Conservation (phyloP, 2,888 invertebrate species). For the Spisula subtruncata region DNA sequence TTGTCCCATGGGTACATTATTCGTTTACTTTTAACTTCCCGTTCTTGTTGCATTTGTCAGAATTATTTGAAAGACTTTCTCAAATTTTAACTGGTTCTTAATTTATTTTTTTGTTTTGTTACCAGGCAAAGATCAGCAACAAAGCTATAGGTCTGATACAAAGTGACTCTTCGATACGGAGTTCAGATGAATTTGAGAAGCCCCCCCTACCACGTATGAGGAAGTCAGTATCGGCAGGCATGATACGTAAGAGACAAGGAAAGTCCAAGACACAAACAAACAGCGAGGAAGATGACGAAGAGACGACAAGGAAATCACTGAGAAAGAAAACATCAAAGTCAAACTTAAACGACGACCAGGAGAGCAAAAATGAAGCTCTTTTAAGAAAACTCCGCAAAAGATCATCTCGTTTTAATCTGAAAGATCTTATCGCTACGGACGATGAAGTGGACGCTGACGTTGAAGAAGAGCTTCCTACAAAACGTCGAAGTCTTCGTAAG, state of each 20-base stretch:
- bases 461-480: slow-evolving; percentile 1
- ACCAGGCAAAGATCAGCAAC: not conserved
- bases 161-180: slow-evolving; percentile 54
- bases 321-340: slow-evolving; percentile 53
- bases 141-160: slow-evolving; percentile 14
- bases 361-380: slow-evolving; percentile 33
- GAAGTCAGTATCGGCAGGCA: slow-evolving; percentile 56
- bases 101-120: not conserved
- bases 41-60: too few relatives aligned
- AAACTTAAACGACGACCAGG: slow-evolving; percentile 39
- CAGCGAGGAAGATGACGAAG: slow-evolving; percentile 29
- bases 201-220: slow-evolving; percentile 46
- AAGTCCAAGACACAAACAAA: not conserved
- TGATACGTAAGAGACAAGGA: slow-evolving; percentile 24
- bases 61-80: too few relatives aligned
- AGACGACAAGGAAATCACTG: slow-evolving; percentile 18
- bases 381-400: slow-evolving; percentile 40
- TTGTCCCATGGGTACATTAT: too few relatives aligned
- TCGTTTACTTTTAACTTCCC: too few relatives aligned
- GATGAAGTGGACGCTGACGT: not conserved
- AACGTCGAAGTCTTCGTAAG: slow-evolving; percentile 24
- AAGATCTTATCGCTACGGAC: not conserved
- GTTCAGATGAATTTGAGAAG: slow-evolving; percentile 75
- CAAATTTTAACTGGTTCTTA: too few relatives aligned
- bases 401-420: slow-evolving; percentile 38